Base-by-base conservation (phyloP, 2,797 vertebrate species). In the Chromis chromis region DNA sequence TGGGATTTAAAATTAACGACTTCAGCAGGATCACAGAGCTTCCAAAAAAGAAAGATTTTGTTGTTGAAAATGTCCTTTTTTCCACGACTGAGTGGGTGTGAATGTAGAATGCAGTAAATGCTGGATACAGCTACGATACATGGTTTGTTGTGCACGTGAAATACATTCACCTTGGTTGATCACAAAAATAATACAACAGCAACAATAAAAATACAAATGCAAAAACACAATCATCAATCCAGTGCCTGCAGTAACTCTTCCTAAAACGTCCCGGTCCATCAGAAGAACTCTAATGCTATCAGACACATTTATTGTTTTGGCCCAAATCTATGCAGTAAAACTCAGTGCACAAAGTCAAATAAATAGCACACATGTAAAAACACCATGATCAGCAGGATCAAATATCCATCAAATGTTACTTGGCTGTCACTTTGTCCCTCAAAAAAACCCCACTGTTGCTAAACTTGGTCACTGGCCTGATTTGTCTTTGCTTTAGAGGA, bases 101-200 rank as follows among this genome's bases (percentile, higher is more conserved):
- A 50, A 11, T 66, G 62, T 2, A 61, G 58, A 50, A 11, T 66
- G 62, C 3, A 61, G 57, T 50, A 22, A 36, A 79, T 39, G 57
- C 31, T 8, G 31, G 31, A 31, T 31, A 53, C 65, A 21, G 6
- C 42, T 71, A 24, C 1, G 0, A 54, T 31, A 25, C 40, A 16
- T 6, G 28, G 24, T 71, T 58, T 60, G 53, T 67, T 76, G 22
- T 56, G 58, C n/a, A 13, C 16, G 21, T 65, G 28, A 48, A 69
- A 91, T 85, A 89, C 91, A 93, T 90, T 93, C 86, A 88, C 10
- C 56, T 88, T 72, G 68, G 77, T 74, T 85, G 67, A 69, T 77
- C 65, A 78, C 33, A 81, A 77, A 72, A 71, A 44, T 13, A 82
- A 83, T 81, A 84, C 56, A 76, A 83, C 48, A 21, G 13, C 56